Conservation (phyloP, 23 tunicate genomes). For the Phallusia fumigata region DNA sequence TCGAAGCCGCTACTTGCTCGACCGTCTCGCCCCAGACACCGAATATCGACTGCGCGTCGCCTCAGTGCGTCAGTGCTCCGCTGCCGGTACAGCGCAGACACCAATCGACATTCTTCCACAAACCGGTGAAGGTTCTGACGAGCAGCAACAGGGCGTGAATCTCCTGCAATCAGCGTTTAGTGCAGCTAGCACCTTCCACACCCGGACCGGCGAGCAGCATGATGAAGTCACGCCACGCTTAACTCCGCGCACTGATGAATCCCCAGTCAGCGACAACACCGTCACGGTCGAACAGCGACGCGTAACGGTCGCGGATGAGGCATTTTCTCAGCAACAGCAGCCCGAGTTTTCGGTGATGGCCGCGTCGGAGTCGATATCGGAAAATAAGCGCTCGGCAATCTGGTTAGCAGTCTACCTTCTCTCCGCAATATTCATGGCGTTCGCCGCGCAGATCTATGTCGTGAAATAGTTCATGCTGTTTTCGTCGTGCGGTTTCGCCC, state of each 20-base stretch:
- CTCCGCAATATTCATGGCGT: conserved; percentile 45
- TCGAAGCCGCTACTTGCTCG: conserved; percentile 6
- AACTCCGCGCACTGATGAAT: background rate
- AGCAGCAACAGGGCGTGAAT: background rate
- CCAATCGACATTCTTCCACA: too few species aligned
- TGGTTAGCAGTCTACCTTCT: conserved; percentile 40
- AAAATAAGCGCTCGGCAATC: conserved; percentile 22
- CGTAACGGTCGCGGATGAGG: background rate
- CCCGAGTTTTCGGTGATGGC: conserved; percentile 2
- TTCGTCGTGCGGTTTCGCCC: background rate
- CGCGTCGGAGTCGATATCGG: conserved; percentile 17
- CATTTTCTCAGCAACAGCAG: background rate
- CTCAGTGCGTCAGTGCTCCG: conserved; percentile 9
- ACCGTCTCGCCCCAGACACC: conserved; percentile 10
- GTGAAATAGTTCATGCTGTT: conserved; percentile 6
- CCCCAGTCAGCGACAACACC: background rate
- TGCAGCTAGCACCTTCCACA: background rate
- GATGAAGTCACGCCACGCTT: conserved; percentile 1
- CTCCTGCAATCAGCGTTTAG: background rate
- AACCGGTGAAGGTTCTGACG: too few species aligned
- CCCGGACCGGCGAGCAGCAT: background rate
- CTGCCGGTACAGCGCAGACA: background rate
- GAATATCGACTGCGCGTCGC: conserved; percentile 18
- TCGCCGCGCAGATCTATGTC: conserved; percentile 30
- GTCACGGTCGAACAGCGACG: background rate